Percentiles rank a stretch among this genome's conserved stretches.
phyloP scores from a whole-genome alignment of 2,113 vertebrate species.

The Cygnus atratus region DNA sequence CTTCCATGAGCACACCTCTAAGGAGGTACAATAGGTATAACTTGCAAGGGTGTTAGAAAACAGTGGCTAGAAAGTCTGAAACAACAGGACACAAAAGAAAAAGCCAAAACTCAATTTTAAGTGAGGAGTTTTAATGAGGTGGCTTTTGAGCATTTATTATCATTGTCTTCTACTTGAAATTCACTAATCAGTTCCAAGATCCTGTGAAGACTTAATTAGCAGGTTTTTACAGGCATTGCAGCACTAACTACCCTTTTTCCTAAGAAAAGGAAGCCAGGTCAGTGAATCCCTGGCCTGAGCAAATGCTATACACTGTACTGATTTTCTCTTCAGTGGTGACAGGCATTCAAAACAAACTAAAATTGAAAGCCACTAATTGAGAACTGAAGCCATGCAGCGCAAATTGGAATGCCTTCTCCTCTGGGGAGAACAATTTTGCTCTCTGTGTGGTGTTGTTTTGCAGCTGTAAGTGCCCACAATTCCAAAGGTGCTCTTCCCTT shows the following conservation, averaged over 20 bases:
- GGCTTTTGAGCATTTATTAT: background rate
- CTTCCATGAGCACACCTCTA: background rate
- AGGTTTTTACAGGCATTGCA: background rate
- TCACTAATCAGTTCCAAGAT: background rate
- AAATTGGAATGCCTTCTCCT: background rate
- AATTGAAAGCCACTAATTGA: constrained; percentile 37
- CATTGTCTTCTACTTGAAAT: background rate
- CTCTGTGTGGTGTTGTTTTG: constrained; percentile 1
- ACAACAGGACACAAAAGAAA: background rate
- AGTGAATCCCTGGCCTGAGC: background rate
- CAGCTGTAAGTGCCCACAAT: background rate
- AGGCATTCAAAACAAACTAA: constrained; percentile 33
- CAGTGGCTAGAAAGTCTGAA: background rate
- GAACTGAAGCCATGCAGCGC: background rate
- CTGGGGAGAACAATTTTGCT: background rate
- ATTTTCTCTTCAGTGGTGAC: constrained; percentile 8
- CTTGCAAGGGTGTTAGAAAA: background rate
- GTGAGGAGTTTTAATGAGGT: background rate
- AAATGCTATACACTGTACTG: background rate
- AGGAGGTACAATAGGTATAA: background rate
- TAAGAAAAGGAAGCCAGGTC: background rate
- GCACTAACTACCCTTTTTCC: background rate
- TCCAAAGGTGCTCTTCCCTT: background rate
- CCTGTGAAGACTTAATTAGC: constrained; percentile 28
- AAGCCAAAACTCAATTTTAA: background rate